Evolutionary conservation across 2,888 invertebrate genomes (phyloP).

Genomic region (Tenthredo livida): DNA sequence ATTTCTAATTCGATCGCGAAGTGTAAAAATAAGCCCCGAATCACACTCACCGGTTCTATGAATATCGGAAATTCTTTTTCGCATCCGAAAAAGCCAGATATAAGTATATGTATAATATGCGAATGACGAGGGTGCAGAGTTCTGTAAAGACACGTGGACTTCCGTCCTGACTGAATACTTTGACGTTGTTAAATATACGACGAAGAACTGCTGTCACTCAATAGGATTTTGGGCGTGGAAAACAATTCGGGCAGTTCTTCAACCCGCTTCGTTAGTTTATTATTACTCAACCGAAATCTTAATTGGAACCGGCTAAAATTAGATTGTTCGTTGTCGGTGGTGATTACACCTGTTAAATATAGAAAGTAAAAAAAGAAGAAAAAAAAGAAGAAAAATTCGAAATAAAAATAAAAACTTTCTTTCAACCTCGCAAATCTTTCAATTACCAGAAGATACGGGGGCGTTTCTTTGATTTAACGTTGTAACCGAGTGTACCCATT

Average conservation of each 20-base stretch:
- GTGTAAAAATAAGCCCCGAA: not conserved
- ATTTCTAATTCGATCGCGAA: not conserved
- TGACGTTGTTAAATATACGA: slow-evolving; percentile 36
- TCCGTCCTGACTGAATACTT: slow-evolving; percentile 12
- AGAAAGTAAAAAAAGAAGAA: not conserved
- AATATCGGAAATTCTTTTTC: slow-evolving; percentile 26
- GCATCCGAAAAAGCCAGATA: not conserved
- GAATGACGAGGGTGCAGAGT: not conserved
- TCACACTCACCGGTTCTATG: slow-evolving; percentile 13
- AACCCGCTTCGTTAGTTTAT: slow-evolving; percentile 31
- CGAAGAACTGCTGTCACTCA: slow-evolving; percentile 43
- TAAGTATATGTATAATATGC: not conserved
- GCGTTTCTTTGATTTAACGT: slow-evolving; percentile 26
- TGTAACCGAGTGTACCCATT: not conserved
- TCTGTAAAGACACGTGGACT: slow-evolving; percentile 5
- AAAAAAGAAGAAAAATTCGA: not conserved
- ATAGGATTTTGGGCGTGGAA: not conserved
- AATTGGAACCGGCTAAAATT: slow-evolving; percentile 28
- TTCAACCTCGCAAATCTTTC: slow-evolving; percentile 19
- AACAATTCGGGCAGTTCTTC: slow-evolving; percentile 35
- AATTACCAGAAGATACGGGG: slow-evolving; percentile 19
- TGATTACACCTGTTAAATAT: slow-evolving; percentile 19
- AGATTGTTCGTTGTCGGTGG: not conserved
- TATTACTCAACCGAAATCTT: slow-evolving; percentile 17
- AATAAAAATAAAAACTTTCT: slow-evolving; percentile 12